Evolutionary conservation across 2,888 invertebrate species (phyloP).

Genomic region (Folsomia manolachei): DNA sequence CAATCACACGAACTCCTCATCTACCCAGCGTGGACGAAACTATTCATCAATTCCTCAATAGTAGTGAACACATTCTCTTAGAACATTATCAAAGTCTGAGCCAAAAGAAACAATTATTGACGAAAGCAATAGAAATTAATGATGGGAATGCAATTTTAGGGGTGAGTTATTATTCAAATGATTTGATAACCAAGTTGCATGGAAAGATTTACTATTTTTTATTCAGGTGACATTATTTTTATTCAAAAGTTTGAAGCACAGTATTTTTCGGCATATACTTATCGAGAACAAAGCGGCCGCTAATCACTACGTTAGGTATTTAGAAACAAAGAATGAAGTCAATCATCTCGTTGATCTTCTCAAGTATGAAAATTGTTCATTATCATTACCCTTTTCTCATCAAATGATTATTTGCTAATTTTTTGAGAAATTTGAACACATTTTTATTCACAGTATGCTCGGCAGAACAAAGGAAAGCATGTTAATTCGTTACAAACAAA

Average conservation of each 20-base stretch:
- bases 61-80: constrained; percentile 58
- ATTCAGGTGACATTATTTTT: constrained; percentile 71
- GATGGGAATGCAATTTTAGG: constrained; percentile 75
- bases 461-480: constrained; percentile 67
- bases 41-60: constrained; percentile 58
- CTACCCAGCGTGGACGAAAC: constrained; percentile 56
- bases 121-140: constrained; percentile 67
- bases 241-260: constrained; percentile 68
- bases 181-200: no score
- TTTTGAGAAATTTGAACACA: neutral
- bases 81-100: constrained; percentile 59
- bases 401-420: neutral
- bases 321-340: constrained; percentile 66
- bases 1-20: constrained; percentile 15
- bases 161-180: constrained; percentile 54
- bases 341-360: constrained; percentile 69
- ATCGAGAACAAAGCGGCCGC: constrained; percentile 68
- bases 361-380: constrained; percentile 58
- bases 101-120: constrained; percentile 69
- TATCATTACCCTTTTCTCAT: neutral
- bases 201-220: constrained; percentile 34
- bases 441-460: constrained; percentile 60
- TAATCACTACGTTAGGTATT: constrained; percentile 70
- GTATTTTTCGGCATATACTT: constrained; percentile 68
- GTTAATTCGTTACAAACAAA: constrained; percentile 45